Evolutionary conservation across 2,797 vertebrate genomes (phyloP).

Genomic region (Silurus aristotelis): DNA sequence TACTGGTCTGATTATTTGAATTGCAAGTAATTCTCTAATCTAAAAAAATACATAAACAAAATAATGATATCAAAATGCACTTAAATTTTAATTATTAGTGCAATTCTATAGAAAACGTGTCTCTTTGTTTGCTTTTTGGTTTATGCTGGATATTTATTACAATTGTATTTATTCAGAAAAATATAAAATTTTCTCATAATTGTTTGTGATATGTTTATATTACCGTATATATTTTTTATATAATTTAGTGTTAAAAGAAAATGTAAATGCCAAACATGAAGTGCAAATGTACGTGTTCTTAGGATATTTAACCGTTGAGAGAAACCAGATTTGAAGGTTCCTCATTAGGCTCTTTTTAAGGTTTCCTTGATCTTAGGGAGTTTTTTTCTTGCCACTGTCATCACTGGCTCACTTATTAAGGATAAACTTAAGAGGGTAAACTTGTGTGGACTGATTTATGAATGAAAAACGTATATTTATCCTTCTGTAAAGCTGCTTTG

Average conservation of each 20-base stretch:
- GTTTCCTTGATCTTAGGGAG: no score
- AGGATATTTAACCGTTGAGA: not conserved
- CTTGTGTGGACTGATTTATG: no score
- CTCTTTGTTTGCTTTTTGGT: not conserved
- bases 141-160: not conserved
- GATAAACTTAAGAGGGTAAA: no score
- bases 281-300: not conserved
- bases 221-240: not conserved
- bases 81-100: not conserved
- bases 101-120: not conserved
- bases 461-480: no score
- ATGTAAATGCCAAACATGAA: not conserved
- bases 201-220: not conserved
- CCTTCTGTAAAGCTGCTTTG: no score
- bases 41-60: not conserved
- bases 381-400: no score
- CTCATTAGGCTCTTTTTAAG: no score
- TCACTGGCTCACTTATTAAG: no score
- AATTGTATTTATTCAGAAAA: not conserved
- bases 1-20: not conserved
- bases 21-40: not conserved
- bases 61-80: not conserved
- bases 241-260: not conserved
- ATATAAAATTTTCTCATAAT: not conserved
- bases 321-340: no score